A percentile compares a stretch with the other conserved stretches of the same genome.
These are phyloP conservation scores for Allobates femoralis DNA, from an alignment of 2,797 vertebrate genomes.

Conservation along the genomic window DNA sequence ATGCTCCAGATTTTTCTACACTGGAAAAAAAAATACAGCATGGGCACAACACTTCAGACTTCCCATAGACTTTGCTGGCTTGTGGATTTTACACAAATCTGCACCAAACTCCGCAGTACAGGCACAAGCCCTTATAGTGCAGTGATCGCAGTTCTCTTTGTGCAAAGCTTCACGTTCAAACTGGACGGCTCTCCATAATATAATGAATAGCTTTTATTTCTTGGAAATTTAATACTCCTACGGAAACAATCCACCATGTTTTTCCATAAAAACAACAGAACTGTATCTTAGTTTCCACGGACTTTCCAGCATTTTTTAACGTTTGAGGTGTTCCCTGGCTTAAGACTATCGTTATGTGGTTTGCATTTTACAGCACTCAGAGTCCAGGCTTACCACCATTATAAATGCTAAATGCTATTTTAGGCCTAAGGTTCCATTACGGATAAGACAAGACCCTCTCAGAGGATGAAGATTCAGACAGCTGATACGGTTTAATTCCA, in stretches of 20 bases:
- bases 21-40: too few relatives aligned
- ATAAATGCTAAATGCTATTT: not conserved
- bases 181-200: too few relatives aligned
- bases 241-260: not conserved
- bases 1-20: too few relatives aligned
- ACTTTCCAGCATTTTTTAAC: not conserved
- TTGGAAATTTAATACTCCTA: not conserved
- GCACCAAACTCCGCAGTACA: too few relatives aligned
- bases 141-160: too few relatives aligned
- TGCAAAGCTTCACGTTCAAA: too few relatives aligned
- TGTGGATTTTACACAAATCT: too few relatives aligned
- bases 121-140: too few relatives aligned
- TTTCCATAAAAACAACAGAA: not conserved
- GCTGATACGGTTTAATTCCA: slow-evolving; percentile 21
- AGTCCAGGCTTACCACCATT: not conserved
- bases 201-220: too few relatives aligned
- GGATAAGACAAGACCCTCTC: slow-evolving; percentile 10
- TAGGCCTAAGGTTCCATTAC: slow-evolving; percentile 5
- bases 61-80: too few relatives aligned
- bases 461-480: slow-evolving; percentile 25
- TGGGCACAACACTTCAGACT: too few relatives aligned
- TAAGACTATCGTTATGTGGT: not conserved
- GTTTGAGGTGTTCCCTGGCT: not conserved
- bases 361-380: not conserved
- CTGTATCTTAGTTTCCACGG: not conserved